Percentiles rank a stretch among this genome's conserved stretches.
Evolutionary conservation across 2,888 invertebrate species (phyloP).

Genomic region (Sphecodes monilicornis): DNA sequence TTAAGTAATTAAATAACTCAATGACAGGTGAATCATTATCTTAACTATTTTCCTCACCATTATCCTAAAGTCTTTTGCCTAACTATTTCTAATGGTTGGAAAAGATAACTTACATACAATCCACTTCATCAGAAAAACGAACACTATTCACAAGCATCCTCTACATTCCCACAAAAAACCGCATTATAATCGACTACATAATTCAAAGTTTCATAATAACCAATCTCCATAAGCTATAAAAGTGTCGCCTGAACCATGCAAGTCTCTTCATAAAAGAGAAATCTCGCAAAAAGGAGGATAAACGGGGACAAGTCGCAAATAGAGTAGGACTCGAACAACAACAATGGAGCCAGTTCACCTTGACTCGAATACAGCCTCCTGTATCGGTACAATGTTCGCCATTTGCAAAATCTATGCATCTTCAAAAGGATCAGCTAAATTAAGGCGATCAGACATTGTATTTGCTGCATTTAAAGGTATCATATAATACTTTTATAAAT

Average conservation of each 20-base stretch:
- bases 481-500: too few relatives aligned
- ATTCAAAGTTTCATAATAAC: not conserved
- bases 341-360: conserved; percentile 39
- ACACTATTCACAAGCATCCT: not conserved
- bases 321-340: not conserved
- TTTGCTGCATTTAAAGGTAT: too few relatives aligned
- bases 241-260: not conserved
- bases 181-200: not conserved
- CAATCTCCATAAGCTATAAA: not conserved
- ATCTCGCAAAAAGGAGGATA: not conserved
- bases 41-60: too few relatives aligned
- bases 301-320: conserved; percentile 1
- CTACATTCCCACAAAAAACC: not conserved
- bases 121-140: not conserved
- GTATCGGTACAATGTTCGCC: not conserved
- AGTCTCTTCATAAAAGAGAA: not conserved
- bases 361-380: conserved; percentile 4
- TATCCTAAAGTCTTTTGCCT: not conserved
- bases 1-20: too few relatives aligned
- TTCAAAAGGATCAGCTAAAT: not conserved
- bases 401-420: not conserved
- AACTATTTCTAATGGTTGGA: not conserved
- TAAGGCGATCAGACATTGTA: too few relatives aligned
- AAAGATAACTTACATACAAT: not conserved
- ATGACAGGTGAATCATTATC: too few relatives aligned